phyloP scores from a whole-genome alignment of 1,140 invertebrate species.

The Rhopalosiphum maidis region DNA sequence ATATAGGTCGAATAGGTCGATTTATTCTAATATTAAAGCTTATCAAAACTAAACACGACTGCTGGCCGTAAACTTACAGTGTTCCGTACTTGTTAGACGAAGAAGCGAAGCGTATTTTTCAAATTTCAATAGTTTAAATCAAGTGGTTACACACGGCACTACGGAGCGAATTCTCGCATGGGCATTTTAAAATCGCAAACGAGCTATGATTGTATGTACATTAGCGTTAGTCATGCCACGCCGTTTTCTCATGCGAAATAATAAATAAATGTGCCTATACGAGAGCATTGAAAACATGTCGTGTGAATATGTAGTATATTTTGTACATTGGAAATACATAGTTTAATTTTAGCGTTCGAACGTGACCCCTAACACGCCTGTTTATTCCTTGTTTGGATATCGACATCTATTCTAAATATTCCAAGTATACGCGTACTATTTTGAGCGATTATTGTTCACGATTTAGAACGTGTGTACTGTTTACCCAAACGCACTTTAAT shows the following conservation, averaged over 20 bases:
- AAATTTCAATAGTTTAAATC: too few relatives aligned
- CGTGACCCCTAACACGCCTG: too few relatives aligned
- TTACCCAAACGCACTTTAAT: neutral
- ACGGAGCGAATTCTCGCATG: too few relatives aligned
- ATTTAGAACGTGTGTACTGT: neutral
- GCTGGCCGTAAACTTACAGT: too few relatives aligned
- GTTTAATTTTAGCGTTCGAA: neutral
- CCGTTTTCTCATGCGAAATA: neutral
- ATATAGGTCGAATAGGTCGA: too few relatives aligned
- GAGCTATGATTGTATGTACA: too few relatives aligned
- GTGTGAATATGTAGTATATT: neutral
- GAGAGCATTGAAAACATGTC: neutral
- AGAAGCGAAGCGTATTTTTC: too few relatives aligned
- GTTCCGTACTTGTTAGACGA: too few relatives aligned
- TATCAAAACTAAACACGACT: too few relatives aligned
- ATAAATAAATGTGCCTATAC: neutral
- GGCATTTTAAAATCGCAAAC: too few relatives aligned
- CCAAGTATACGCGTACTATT: neutral
- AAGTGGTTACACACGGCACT: too few relatives aligned
- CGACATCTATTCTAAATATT: neutral
- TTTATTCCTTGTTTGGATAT: neutral
- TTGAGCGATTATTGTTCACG: neutral
- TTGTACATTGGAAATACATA: neutral
- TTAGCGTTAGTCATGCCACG: neutral
- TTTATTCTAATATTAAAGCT: too few relatives aligned